Evolutionary conservation across 2,797 vertebrate species (phyloP).

Genomic region (Pseudotriccus pelzelni): DNA sequence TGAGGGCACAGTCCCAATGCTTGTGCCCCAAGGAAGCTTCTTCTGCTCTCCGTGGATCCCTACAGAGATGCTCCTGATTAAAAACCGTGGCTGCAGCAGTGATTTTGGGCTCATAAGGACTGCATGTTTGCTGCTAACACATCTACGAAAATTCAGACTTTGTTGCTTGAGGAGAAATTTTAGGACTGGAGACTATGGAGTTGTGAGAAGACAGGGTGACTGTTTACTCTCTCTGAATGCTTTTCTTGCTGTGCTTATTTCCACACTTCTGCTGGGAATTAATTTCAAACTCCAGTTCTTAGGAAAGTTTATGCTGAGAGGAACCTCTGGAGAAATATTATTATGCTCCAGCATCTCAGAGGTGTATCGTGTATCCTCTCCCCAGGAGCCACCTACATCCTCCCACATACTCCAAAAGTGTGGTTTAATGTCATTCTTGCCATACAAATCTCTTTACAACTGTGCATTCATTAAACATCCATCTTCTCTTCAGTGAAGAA

Average conservation of each 20-base stretch:
- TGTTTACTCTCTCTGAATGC: neutral
- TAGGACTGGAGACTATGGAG: neutral
- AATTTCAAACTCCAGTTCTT: neutral
- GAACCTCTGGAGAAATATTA: neutral
- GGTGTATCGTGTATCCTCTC: neutral
- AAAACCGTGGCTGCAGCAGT: neutral
- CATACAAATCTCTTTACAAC: neutral
- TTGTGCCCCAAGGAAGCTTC: neutral
- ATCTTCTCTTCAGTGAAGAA: neutral
- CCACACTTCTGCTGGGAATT: neutral
- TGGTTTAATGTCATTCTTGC: neutral
- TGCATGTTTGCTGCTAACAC: neutral
- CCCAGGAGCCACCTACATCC: neutral
- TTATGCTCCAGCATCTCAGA: neutral
- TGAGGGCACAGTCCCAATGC: accelerated
- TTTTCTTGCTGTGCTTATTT: neutral
- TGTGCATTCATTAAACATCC: neutral
- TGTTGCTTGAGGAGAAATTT: neutral
- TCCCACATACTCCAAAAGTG: neutral
- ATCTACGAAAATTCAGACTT: neutral
- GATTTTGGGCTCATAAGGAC: neutral
- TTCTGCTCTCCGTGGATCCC: accelerated
- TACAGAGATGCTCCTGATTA: neutral
- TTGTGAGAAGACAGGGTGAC: neutral
- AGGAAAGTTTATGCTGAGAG: neutral